These are phyloP conservation scores for Brachymystax lenok DNA, from an alignment of 2,797 vertebrate species.

Conservation along the genomic window DNA sequence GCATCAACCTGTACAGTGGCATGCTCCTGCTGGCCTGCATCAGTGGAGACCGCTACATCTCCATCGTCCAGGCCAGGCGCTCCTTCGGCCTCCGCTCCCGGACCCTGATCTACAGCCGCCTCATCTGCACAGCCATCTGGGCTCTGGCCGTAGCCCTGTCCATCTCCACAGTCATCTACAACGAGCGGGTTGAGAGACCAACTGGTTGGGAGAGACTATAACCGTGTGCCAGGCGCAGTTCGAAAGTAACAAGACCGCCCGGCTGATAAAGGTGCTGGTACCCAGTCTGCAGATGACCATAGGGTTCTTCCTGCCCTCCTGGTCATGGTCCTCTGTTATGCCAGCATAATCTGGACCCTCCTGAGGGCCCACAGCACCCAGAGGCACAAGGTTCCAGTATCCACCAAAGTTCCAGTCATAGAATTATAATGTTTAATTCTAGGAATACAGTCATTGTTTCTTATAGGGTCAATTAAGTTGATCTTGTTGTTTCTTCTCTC, in stretches of 20 bases:
- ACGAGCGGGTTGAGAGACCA: slow-evolving; percentile 36
- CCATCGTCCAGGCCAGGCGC: slow-evolving; percentile 86
- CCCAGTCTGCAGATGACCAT: slow-evolving; percentile 80
- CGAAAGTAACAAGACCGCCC: slow-evolving; percentile 42
- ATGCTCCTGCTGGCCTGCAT: slow-evolving; percentile 90
- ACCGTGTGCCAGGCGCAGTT: slow-evolving; percentile 76
- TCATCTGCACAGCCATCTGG: slow-evolving; percentile 84
- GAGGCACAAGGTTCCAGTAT: slow-evolving; percentile 66
- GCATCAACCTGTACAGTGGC: slow-evolving; percentile 89
- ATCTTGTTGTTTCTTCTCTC: neutral
- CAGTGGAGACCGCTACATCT: slow-evolving; percentile 87
- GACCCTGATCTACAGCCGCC: slow-evolving; percentile 65
- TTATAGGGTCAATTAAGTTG: neutral
- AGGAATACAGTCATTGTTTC: neutral
- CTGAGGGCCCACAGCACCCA: slow-evolving; percentile 80
- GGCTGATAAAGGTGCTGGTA: slow-evolving; percentile 77
- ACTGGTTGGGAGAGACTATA: fast-evolving
- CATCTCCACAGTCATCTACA: slow-evolving; percentile 79
- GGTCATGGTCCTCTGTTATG: slow-evolving; percentile 86
- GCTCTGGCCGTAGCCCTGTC: slow-evolving; percentile 74
- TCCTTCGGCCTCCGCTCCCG: slow-evolving; percentile 78
- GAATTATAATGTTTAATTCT: too few relatives aligned
- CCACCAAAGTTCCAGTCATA: neutral
- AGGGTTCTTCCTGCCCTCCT: slow-evolving; percentile 87
- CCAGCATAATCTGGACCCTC: slow-evolving; percentile 76